phyloP scores from a whole-genome alignment of 2,797 vertebrate species.

The Graptemys geographica region DNA sequence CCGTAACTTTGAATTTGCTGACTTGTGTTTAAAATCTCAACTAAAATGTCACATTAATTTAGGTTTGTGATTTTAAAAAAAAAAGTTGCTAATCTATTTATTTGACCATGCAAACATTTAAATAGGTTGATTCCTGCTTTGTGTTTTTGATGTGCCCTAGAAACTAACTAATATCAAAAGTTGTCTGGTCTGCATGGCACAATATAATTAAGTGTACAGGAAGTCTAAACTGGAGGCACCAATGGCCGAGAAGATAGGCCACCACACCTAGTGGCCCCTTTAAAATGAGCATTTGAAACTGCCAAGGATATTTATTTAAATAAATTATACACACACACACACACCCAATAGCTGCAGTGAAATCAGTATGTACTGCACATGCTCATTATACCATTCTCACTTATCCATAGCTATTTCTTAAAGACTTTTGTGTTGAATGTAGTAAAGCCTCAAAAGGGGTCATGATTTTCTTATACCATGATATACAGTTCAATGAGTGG shows the following conservation, averaged over 20 bases:
- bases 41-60: not conserved
- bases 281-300: not conserved
- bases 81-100: not conserved
- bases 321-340: not conserved
- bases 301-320: not conserved
- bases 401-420: slow-evolving; percentile 37
- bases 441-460: slow-evolving; percentile 52
- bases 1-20: not conserved
- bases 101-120: not conserved
- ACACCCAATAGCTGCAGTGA: not conserved
- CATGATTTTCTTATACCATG: slow-evolving; percentile 68
- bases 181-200: not conserved
- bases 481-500: slow-evolving; percentile 57
- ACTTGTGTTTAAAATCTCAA: not conserved
- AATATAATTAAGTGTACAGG: not conserved
- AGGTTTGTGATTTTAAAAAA: not conserved
- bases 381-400: not conserved
- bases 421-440: slow-evolving; percentile 46
- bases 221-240: slow-evolving; percentile 10
- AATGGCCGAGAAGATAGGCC: not conserved
- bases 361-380: slow-evolving; percentile 43
- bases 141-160: not conserved
- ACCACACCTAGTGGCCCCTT: slow-evolving; percentile 6
- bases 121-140: not conserved
- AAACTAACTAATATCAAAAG: slow-evolving; percentile 2